Conservation (phyloP, 1,140 invertebrate genomes). For the Bombus superbus region DNA sequence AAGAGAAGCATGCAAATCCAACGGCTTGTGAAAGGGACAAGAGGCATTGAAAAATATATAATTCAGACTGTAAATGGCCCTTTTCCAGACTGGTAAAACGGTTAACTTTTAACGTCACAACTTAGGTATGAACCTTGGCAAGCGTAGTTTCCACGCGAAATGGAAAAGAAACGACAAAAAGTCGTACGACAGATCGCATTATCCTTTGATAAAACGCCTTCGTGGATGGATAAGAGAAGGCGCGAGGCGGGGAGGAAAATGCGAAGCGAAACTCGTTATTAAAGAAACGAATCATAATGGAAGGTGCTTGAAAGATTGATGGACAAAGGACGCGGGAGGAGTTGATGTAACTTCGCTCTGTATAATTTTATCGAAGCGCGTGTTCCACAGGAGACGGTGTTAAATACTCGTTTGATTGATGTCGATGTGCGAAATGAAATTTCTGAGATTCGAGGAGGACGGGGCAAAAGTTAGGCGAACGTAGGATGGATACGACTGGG, state of each 20-base stretch:
- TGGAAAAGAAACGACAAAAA: conserved; percentile 28
- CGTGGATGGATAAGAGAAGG: not conserved
- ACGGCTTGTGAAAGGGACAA: conserved; percentile 14
- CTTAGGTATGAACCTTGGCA: conserved; percentile 33
- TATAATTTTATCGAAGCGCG: not conserved
- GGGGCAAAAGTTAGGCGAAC: not conserved
- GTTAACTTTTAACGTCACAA: conserved; percentile 62
- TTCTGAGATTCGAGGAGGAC: not conserved
- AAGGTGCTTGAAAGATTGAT: conserved; percentile 40
- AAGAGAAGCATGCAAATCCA: conserved; percentile 67
- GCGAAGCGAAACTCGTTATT: conserved; percentile 40
- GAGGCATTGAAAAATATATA: conserved; percentile 60
- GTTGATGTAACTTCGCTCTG: conserved; percentile 5
- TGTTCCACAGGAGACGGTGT: not conserved
- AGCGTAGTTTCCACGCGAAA: conserved; percentile 22
- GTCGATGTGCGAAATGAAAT: not conserved
- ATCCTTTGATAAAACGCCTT: conserved; percentile 43
- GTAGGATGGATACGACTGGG: too few relatives aligned
- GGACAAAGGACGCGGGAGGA: conserved; percentile 8
- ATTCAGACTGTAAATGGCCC: conserved; percentile 58
- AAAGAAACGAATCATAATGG: conserved; percentile 32
- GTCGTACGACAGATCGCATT: conserved; percentile 37
- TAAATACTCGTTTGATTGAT: not conserved
- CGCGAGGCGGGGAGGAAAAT: not conserved
- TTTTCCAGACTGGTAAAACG: conserved; percentile 60